These are phyloP conservation scores for Pachyramphus minor DNA, from an alignment of 2,113 vertebrate species.

Conservation along the genomic window DNA sequence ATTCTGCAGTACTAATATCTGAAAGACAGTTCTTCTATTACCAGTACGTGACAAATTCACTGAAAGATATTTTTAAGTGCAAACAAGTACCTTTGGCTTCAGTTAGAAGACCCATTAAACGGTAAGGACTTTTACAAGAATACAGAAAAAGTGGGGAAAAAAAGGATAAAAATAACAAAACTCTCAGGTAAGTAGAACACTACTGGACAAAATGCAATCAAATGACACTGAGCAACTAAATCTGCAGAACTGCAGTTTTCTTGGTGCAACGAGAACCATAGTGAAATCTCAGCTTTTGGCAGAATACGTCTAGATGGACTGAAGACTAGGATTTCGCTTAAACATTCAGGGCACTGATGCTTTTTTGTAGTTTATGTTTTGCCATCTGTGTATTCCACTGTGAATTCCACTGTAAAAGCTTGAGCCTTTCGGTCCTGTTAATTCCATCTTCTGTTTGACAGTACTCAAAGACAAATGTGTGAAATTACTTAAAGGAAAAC, in stretches of 20 bases:
- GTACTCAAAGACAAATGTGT: not conserved
- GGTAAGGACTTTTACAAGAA: not conserved
- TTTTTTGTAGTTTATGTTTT: slow-evolving; percentile 28
- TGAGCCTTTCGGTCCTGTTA: not conserved
- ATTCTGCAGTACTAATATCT: slow-evolving; percentile 37
- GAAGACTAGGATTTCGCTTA: slow-evolving; percentile 41
- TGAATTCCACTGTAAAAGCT: slow-evolving; percentile 14
- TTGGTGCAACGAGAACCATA: not conserved
- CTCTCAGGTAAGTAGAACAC: not conserved
- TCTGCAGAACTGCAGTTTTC: not conserved
- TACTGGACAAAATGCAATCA: not conserved
- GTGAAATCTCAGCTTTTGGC: slow-evolving; percentile 13
- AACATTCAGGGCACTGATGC: not conserved
- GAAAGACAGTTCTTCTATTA: slow-evolving; percentile 5
- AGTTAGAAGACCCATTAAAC: not conserved
- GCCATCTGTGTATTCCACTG: not conserved
- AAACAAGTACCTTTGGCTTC: not conserved
- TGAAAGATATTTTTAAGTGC: slow-evolving; percentile 30
- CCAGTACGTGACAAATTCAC: slow-evolving; percentile 19
- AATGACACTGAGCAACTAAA: not conserved
- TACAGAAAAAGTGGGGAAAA: not conserved
- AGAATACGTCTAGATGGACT: not conserved
- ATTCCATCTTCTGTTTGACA: not conserved
- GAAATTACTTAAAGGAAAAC: not conserved
- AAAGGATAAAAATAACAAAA: fast-evolving